Evolutionary conservation across 2,888 invertebrate species (phyloP).

Genomic region (Calliphora vomitoria): DNA sequence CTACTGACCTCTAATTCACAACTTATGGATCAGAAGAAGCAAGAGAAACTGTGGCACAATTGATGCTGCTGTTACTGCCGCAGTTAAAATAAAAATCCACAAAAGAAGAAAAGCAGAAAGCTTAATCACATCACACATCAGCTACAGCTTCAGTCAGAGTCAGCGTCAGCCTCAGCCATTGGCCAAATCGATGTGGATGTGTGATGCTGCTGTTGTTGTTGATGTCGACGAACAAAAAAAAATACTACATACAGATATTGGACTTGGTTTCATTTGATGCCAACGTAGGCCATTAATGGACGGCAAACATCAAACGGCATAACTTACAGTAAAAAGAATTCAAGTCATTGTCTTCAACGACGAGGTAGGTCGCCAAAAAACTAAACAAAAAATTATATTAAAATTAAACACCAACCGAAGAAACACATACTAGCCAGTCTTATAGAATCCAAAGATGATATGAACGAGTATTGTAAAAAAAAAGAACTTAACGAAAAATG

Average conservation of each 20-base stretch:
- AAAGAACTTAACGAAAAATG: conserved; percentile 39
- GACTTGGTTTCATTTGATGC: conserved; percentile 50
- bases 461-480: not conserved
- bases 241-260: conserved; percentile 14
- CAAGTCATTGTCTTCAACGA: conserved; percentile 73
- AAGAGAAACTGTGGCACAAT: not conserved
- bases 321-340: conserved; percentile 69
- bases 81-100: conserved; percentile 8
- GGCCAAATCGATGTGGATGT: conserved; percentile 70
- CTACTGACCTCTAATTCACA: conserved; percentile 6
- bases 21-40: not conserved
- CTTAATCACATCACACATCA: conserved; percentile 80
- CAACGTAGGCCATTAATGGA: conserved; percentile 72
- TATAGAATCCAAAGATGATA: conserved; percentile 22
- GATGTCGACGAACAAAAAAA: not conserved
- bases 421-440: conserved; percentile 22
- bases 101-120: conserved; percentile 52
- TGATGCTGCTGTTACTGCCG: conserved; percentile 27
- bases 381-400: conserved; percentile 19
- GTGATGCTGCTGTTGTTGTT: conserved; percentile 20
- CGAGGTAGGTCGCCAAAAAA: conserved; percentile 75
- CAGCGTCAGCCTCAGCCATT: conserved; percentile 81
- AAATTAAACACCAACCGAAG: conserved; percentile 40
- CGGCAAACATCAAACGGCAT: conserved; percentile 76
- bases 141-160: conserved; percentile 54